A percentile compares a stretch with the other conserved stretches of the same genome.
Conservation (phyloP, 2,797 vertebrate species). For the Coregonus sp. region DNA sequence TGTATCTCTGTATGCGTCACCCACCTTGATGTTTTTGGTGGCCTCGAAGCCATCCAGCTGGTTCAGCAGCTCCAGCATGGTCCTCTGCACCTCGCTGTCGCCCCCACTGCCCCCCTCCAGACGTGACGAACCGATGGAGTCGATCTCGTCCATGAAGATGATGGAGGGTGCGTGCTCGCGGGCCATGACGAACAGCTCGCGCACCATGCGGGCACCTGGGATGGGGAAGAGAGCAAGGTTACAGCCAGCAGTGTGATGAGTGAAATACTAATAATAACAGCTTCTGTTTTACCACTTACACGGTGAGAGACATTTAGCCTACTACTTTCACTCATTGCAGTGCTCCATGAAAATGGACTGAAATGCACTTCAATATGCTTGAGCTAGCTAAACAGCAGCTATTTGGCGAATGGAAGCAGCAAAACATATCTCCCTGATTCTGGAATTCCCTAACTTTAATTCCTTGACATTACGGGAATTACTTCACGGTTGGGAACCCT, state of each 20-base stretch:
- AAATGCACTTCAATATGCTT: not conserved
- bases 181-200: conserved; percentile 98
- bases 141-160: conserved; percentile 99
- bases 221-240: not conserved
- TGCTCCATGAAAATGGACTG: not conserved
- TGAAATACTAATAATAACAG: not conserved
- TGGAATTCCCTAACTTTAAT: not conserved
- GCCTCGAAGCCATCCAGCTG: conserved; percentile 98
- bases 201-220: conserved; percentile 95
- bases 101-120: conserved; percentile 94
- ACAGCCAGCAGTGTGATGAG: not conserved
- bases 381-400: not conserved
- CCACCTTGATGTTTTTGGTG: conserved; percentile 98
- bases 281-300: not conserved
- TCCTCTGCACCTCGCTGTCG: conserved; percentile 97
- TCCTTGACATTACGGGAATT: not conserved
- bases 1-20: not conserved
- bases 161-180: conserved; percentile 96
- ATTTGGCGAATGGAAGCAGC: not conserved
- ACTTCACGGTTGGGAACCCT: not conserved
- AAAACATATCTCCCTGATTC: not conserved
- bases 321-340: not conserved
- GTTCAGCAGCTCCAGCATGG: conserved; percentile 97
- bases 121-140: conserved; percentile 95
- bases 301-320: not conserved